Base-by-base conservation (phyloP, 1,140 invertebrate species). In the Drosophila nasuta region DNA sequence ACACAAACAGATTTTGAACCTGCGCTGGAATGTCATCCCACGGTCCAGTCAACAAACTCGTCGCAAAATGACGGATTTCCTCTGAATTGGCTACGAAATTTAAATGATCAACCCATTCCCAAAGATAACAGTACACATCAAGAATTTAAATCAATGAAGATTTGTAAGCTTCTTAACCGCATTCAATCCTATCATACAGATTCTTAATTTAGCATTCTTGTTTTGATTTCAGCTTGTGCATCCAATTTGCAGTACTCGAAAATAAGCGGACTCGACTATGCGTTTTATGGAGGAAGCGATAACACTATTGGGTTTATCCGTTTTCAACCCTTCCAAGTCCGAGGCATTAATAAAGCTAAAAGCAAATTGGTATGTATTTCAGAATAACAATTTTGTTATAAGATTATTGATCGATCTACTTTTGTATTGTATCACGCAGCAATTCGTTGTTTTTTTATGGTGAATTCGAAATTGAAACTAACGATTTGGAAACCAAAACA, bases 181-280 rank as follows among this genome's bases (percentile, higher is more conserved):
- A 35, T 13, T 20, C 10, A 41, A 38, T 10, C 25, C 11, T 10
- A 63, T 1, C 6, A 15, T 3, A 41, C 7, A 33, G 5, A 2
- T 13, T 17, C 46, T 17, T 46, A 30, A 28, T 28, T 3, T 52
- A 6, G 20, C 20, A 25, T 25, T 3, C 3, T 25, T 15, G 11
- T 46, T 30, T 20, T 20, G 11, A 2, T 57, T 48, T 1, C 67
- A 88, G 83, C 79, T 46, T 7, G 49, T n/a, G 79, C 52, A 3
- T 46, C 58, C 11, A 74, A 82, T 2, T 56, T 90, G 17, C 41
- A 35, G 2, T 90, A 85, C 17, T 62, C 63, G 3, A 25, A 73
- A 6, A 35, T 88, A 7, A 68, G 81, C 5, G 82, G 75, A 13
- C 62, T 88, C 5, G 85, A 88, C 3, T 88, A 82, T 66, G 85